Evolutionary conservation across 1,140 invertebrate genomes (phyloP).

Genomic region (Drosophila lini): DNA sequence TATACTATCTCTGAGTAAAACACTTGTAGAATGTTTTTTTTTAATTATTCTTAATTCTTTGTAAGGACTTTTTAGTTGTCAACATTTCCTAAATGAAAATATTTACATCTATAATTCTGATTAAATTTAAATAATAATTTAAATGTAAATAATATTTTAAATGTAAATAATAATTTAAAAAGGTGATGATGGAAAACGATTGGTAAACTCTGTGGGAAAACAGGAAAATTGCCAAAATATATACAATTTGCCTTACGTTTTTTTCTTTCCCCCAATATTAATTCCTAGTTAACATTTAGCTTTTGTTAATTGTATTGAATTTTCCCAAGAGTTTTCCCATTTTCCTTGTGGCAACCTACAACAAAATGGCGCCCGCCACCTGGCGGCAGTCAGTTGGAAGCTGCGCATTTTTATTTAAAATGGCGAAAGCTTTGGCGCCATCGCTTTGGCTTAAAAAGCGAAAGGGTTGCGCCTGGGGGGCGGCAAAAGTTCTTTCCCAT

Average conservation of each 20-base stretch:
- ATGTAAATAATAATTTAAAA: no score
- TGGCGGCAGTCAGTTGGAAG: conserved; percentile 42
- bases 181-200: no score
- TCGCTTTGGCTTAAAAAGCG: conserved; percentile 73
- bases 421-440: conserved; percentile 81
- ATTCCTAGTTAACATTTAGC: no score
- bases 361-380: conserved; percentile 47
- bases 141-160: no score
- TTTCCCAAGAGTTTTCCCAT: conserved; percentile 4
- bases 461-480: conserved; percentile 65
- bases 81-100: background rate
- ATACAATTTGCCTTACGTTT: no score
- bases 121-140: no score
- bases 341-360: background rate
- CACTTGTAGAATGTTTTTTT: background rate
- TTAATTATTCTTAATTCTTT: background rate
- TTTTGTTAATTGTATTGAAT: background rate
- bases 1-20: background rate
- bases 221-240: no score
- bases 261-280: background rate
- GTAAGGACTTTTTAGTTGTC: background rate
- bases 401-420: conserved; percentile 74
- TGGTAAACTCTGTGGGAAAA: no score
- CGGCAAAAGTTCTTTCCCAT: conserved; percentile 30
- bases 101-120: no score